phyloP scores from a whole-genome alignment of 1,140 invertebrate genomes.

The Drosophila pachea region DNA sequence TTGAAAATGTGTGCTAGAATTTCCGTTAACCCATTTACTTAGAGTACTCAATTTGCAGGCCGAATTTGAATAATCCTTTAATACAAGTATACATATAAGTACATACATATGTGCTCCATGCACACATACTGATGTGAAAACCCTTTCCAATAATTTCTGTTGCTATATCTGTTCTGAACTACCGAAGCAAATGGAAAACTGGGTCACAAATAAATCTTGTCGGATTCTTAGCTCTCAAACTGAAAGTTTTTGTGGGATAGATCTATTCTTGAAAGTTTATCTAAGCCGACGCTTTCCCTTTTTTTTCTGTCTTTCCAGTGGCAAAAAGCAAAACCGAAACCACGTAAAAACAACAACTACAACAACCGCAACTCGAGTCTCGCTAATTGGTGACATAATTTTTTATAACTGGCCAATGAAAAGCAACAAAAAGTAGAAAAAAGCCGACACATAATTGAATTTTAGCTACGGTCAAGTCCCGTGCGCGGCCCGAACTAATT shows the following conservation, averaged over 20 bases:
- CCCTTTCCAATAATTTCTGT: too few relatives aligned
- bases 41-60: not conserved
- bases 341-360: not conserved
- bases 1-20: constrained; percentile 52
- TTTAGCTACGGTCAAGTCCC: constrained; percentile 40
- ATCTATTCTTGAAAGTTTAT: not conserved
- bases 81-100: not conserved
- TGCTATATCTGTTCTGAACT: too few relatives aligned
- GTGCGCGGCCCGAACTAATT: constrained; percentile 57
- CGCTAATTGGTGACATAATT: constrained; percentile 69
- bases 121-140: not conserved
- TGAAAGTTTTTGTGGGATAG: not conserved
- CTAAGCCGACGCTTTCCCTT: constrained; percentile 24
- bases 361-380: constrained; percentile 12
- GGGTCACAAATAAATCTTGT: not conserved
- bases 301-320: constrained; percentile 49
- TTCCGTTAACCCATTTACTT: constrained; percentile 37
- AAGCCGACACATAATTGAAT: constrained; percentile 58
- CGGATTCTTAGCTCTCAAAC: not conserved
- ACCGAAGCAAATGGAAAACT: not conserved
- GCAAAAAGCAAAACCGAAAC: constrained; percentile 17
- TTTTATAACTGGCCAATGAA: constrained; percentile 47
- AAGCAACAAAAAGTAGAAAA: constrained; percentile 31
- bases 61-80: not conserved
- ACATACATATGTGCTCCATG: not conserved